Base-by-base conservation (phyloP, 2,888 invertebrate species). In the Lampropteryx suffumata region DNA sequence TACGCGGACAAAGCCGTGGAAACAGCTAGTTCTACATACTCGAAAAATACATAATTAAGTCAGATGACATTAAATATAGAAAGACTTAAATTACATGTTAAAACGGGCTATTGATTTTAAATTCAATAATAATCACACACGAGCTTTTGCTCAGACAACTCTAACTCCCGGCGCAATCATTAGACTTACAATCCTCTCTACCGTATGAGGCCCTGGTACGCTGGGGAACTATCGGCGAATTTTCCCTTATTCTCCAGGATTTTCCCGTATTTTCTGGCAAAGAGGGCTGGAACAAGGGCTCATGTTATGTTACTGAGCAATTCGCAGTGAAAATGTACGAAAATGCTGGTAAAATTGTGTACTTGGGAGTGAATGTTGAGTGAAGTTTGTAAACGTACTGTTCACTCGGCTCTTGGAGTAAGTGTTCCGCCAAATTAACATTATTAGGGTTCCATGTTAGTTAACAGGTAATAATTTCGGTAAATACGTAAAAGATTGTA, bases 181-280 rank as follows among this genome's bases (percentile, higher is more conserved):
- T 88, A 87, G 84, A 79, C 78, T 63, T 71, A 60, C 75, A 77
- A 83, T 81, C 82, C 82, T 76, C 76, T 73, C 70, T 72, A 75
- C 71, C 74, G 62, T 70, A 73, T 77, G 76, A 67, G 69, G 64
- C 70, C 73, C 71, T 74, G 75, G 73, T 76, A 72, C 69, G 63
- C 45, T 42, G 67, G 79, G 77, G 76, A 80, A 84, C 82, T 84
- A 82, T 85, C 71, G 68, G 69, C 71, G 73, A 82, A 77, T 84
- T 82, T 52, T 77, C 73, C 67, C 51, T 42, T 36, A 51, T 46
- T 51, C 84, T 76, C 73, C 66, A 65, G 78, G 79, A 76, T 82
- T 84, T 83, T 70, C 71, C 67, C 65, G 69, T 69, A 66, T 70
- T 66, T 69, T 42, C 42, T 34, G 12, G n/a, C 13, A 26, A 46